Evolutionary conservation across 2,888 invertebrate genomes (phyloP), one percentile per base, ranked within the genome.

Genomic region (Hoplodrina ambigua): DNA sequence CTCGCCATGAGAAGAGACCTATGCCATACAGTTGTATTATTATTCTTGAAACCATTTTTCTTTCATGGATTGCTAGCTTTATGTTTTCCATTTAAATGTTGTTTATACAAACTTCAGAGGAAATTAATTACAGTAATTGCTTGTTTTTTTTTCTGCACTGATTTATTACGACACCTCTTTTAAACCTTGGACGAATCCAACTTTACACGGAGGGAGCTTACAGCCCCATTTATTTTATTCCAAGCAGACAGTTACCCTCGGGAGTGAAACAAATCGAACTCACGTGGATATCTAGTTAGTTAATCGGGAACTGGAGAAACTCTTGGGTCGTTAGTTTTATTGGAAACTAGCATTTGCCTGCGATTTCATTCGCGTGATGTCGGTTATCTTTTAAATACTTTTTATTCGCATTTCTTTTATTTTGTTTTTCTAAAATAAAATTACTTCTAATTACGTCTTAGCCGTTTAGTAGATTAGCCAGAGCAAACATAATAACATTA

Each of bases 211-310:
- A 60, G 64, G 52, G 78, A 67, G 54, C 67, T 78, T 62, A 69
- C 54, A 52, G 52, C 11, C 44, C 70, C 81, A 83, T 82, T 83
- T 69, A 82, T 82, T 75, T 78, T 20, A 69, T 66, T 67, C 70
- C 53, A 80, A 80, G 67, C 60, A 70, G 75, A 80, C 72, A 78
- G 65, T 30, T 54, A 13, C 81, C 72, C 71, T 8, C 8, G 63
- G 49, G 81, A 69, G 57, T 61, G 54, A 33, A 70, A 69, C 67
- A 72, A 71, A 78, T 80, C 58, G 80, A 72, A 72, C 67, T 68
- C 69, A 82, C 72, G 78, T 80, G 58, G 57, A 63, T 60, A 41
- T 62, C 59, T 57, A 64, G 60, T 72, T 69, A 76, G 70, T 82
- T 80, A 75, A 82, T 75, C 61, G 65, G 65, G 63, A 77, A 67